Evolutionary conservation across 2,113 vertebrate genomes (phyloP), one percentile per base, ranked within the genome.

Genomic region (Cyphomyrus discorhynchus): DNA sequence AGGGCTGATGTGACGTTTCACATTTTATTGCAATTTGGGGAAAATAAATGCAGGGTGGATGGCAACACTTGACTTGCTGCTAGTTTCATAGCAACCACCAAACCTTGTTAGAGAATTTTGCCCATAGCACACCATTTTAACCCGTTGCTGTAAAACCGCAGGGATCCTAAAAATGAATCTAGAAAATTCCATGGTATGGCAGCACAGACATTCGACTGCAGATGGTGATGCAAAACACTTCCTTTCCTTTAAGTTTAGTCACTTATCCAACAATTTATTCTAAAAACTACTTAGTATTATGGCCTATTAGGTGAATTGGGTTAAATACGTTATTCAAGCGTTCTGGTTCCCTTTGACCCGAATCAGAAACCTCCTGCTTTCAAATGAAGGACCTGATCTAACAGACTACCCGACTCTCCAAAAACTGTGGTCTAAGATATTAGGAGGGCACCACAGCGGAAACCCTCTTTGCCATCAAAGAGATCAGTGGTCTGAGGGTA

Each of bases 21-120:
- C 62, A 19, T 77, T 87, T 87, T 24, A 90, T 80, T 80, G 42
- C 21, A 42, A 58, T 90, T 90, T 46, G 52, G 86, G 53, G 27
- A 45, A 56, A 77, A 87, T 53, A 53, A 85, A 90, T 85, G 24
- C 58, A 2, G 84, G 84, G 50, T 86, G 46, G 66, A 90, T 90
- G 46, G 45, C 46, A 77, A 74, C 27, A 87, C 49, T 53, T 27
- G 82, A 85, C 82, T 85, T 49, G 82, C 82, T 47, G n/a, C 82
- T 27, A 49, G 10, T 85, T 47, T 49, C 74, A 39, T 42, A 42
- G 35, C 74, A 80, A 80, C 74, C 74, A 17, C 15, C 35, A 80
- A 42, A 80, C 74, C 17, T 80, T 21, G 74, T 19, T 42, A 42
- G 31, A 42, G 74, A 35, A 35, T 35, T 6, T 80, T 19, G 74